These are phyloP conservation scores for Urocynchramus pylzowi DNA, from an alignment of 2,113 vertebrate species.

Conservation along the genomic window DNA sequence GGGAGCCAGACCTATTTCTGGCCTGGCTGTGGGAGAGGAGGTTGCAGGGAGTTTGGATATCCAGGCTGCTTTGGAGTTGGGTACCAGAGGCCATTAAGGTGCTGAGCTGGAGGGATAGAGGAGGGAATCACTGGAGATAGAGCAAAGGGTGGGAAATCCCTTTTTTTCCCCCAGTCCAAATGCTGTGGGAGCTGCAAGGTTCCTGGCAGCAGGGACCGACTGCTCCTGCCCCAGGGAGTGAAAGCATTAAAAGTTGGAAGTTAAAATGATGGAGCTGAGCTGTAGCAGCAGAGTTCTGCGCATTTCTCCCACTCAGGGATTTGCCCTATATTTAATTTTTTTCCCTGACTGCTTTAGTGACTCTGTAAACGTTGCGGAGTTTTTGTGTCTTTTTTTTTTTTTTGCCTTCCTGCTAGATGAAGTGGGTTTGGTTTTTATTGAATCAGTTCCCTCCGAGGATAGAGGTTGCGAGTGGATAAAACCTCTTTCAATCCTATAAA, in stretches of 20 bases:
- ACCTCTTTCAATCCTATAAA: constrained; percentile 71
- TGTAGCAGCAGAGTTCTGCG: constrained; percentile 10
- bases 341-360: constrained; percentile 57
- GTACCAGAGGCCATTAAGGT: neutral
- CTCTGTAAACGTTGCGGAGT: constrained; percentile 39
- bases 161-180: fast-evolving
- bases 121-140: neutral
- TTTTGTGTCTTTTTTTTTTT: constrained; percentile 22
- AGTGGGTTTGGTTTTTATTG: constrained; percentile 71
- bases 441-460: constrained; percentile 67
- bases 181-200: neutral
- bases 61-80: neutral
- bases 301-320: constrained; percentile 42
- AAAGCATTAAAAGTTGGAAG: neutral
- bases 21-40: neutral
- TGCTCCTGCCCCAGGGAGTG: neutral
- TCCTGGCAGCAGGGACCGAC: neutral
- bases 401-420: constrained; percentile 32
- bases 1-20: neutral
- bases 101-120: neutral
- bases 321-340: constrained; percentile 53
- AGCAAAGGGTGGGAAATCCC: neutral
- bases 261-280: constrained; percentile 56
- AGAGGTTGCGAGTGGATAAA: constrained; percentile 64
- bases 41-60: neutral